A percentile compares a stretch with the other conserved stretches of the same genome.
These are phyloP conservation scores for Protobothrops flavoviridis DNA, from an alignment of 2,113 vertebrate genomes.

Conservation along the genomic window DNA sequence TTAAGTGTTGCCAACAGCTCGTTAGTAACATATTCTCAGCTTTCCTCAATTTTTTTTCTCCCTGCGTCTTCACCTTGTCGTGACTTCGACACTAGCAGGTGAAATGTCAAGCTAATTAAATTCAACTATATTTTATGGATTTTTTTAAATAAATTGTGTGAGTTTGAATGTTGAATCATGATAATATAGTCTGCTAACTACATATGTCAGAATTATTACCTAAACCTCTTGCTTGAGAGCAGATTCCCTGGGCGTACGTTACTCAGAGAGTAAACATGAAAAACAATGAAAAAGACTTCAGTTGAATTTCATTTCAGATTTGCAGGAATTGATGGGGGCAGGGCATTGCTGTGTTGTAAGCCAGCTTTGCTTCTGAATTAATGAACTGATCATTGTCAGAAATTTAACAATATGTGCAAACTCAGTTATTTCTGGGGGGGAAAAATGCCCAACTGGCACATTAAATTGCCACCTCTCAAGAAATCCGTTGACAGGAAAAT, in stretches of 20 bases:
- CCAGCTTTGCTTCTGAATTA: not conserved
- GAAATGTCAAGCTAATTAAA: not conserved
- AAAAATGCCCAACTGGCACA: not conserved
- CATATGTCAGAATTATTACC: not conserved
- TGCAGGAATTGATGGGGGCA: not conserved
- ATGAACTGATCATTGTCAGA: not conserved
- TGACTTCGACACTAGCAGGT: not conserved
- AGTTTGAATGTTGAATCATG: too few relatives aligned
- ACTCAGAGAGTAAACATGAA: not conserved
- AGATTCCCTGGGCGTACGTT: not conserved
- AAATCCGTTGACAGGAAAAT: not conserved
- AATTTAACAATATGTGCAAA: not conserved
- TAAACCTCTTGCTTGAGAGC: not conserved
- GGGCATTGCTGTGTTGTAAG: not conserved
- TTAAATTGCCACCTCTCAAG: not conserved
- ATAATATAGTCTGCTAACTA: not conserved
- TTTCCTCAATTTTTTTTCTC: not conserved
- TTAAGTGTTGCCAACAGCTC: constrained; percentile 10
- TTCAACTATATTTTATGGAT: not conserved
- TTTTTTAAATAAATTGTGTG: not conserved
- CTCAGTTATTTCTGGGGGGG: not conserved
- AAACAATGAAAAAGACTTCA: not conserved
- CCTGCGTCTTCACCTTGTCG: not conserved
- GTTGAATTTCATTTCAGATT: not conserved
- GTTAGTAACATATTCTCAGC: not conserved